A percentile compares a stretch with the other conserved stretches of the same genome.
Conservation (phyloP, 2,113 vertebrate species). For the Tupaia chinensis region DNA sequence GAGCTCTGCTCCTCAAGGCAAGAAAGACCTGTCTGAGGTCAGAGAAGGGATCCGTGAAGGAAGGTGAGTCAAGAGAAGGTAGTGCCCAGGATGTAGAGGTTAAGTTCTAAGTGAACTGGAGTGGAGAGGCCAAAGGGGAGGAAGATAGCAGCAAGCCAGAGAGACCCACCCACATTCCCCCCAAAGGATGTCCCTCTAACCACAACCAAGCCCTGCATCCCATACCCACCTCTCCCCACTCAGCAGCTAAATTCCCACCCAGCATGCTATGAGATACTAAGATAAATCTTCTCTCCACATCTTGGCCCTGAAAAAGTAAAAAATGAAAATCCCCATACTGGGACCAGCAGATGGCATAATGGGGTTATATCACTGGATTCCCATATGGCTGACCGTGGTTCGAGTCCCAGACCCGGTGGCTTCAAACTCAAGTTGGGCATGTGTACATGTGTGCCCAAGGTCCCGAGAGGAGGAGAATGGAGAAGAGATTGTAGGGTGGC, state of each 20-base stretch:
- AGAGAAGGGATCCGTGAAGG: not conserved
- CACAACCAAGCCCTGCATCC: not conserved
- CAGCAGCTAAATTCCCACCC: not conserved
- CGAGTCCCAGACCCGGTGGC: too few relatives aligned
- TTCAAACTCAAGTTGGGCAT: too few relatives aligned
- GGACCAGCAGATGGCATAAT: too few relatives aligned
- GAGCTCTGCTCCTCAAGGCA: not conserved
- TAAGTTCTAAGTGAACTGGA: not conserved
- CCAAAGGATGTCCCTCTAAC: fast-evolving
- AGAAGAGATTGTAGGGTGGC: too few relatives aligned
- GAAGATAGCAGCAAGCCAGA: not conserved
- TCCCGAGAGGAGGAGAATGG: too few relatives aligned
- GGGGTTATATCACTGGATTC: too few relatives aligned
- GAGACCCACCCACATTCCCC: not conserved
- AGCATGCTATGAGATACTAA: not conserved
- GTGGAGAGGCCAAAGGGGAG: not conserved
- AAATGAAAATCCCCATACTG: not conserved
- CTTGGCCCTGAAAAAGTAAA: not conserved
- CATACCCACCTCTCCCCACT: not conserved
- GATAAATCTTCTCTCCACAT: not conserved
- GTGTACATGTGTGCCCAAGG: too few relatives aligned
- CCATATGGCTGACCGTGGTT: too few relatives aligned
- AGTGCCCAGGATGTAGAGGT: not conserved
- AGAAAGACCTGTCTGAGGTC: not conserved
- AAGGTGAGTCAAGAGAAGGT: not conserved